A percentile compares a stretch with the other conserved stretches of the same genome.
These are phyloP conservation scores for Andrena praecox DNA, from an alignment of 2,888 invertebrate species.

Conservation along the genomic window DNA sequence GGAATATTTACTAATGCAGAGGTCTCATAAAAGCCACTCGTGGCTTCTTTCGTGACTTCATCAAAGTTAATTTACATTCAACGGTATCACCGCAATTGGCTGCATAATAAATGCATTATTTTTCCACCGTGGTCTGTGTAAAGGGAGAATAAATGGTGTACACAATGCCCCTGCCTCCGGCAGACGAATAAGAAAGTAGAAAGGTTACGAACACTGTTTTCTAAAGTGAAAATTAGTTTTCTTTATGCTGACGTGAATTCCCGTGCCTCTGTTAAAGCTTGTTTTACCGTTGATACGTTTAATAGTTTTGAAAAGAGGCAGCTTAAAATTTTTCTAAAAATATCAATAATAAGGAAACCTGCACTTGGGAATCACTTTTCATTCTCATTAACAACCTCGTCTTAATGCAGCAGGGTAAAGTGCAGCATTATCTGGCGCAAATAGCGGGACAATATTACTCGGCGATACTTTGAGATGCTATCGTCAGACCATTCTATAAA, in stretches of 20 bases:
- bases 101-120: slow-evolving; percentile 21
- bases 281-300: not conserved
- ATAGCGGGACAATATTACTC: slow-evolving; percentile 18
- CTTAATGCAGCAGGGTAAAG: not conserved
- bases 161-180: not conserved
- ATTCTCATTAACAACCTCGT: not conserved
- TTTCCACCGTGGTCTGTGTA: slow-evolving; percentile 7
- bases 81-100: slow-evolving; percentile 10
- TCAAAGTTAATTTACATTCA: slow-evolving; percentile 17
- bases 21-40: not conserved
- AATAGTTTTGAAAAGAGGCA: not conserved
- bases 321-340: not conserved
- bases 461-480: slow-evolving; percentile 6
- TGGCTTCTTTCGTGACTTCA: not conserved
- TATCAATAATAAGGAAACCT: too few species aligned
- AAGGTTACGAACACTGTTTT: not conserved
- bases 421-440: not conserved
- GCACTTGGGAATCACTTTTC: not conserved
- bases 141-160: not conserved
- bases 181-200: not conserved
- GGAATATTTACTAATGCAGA: not conserved
- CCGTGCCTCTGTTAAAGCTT: not conserved
- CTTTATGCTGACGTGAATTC: not conserved
- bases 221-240: not conserved
- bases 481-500: slow-evolving; percentile 16